Evolutionary conservation across 2,113 vertebrate species (phyloP), one percentile per base, ranked within the genome.

Genomic region (Todiramphus chloris): DNA sequence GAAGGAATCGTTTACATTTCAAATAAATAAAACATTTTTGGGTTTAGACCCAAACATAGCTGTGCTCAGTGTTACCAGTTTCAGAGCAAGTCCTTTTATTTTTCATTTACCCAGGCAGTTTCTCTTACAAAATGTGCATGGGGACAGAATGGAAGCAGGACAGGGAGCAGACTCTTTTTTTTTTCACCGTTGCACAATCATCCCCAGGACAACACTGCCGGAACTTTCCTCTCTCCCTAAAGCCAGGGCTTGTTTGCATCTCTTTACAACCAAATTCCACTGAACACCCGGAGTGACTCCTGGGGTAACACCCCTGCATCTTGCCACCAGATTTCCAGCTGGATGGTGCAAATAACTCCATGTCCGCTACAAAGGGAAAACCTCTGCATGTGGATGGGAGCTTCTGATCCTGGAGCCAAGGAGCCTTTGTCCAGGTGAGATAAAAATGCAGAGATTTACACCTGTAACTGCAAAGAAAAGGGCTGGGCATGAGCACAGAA

Each of bases 61-160:
- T 92, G 60, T 66, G 72, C 74, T 93, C 75, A 46, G 12, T 19
- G 31, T 68, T 93, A 84, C 7, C 85, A 24, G 46, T 66, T 96
- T 63, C 66, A 46, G 24, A 64, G 51, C 53, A 64, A 96, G 81
- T 73, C 39, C 35, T 58, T 76, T 80, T 85, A 30, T 72, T 48
- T 77, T 92, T 86, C 75, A 64, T 48, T 50, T 75, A 68, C n/a
- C 46, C 58, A 66, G 73, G 90, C 94, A 79, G 58, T 88, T 95
- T 72, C 79, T 86, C 91, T 50, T 84, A 50, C 15, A 90, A 94
- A 96, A 94, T 64, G 91, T 87, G 60, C 76, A 43, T 27, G 82
- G 94, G 43, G 62, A 46, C 39, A 90, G 31, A 28, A 41, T 84
- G 55, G 48, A 82, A 89, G 84, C 85, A 63, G 44, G 56, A 44